Evolutionary conservation across 1,140 invertebrate genomes (phyloP).

Genomic region (Drosophila littoralis): DNA sequence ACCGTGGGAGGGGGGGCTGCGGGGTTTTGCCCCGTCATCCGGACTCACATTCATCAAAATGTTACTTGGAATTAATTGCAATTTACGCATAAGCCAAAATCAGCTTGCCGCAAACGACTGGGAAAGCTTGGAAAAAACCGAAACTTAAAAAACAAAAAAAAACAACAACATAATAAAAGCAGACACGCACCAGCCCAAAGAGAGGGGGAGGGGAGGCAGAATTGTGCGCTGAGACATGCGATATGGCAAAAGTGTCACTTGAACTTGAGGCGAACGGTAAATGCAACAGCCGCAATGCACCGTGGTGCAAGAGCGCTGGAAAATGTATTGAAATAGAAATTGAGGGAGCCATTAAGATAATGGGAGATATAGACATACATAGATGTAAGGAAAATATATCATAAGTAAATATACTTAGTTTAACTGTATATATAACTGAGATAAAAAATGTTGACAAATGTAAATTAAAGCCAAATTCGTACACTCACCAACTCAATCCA

Average conservation of each 20-base stretch:
- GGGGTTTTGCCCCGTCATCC: slow-evolving; percentile 27
- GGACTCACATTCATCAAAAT: slow-evolving; percentile 38
- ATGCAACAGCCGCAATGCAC: slow-evolving; percentile 22
- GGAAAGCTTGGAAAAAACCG: slow-evolving; percentile 26
- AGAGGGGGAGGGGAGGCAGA: neutral
- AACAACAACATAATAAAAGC: slow-evolving; percentile 13
- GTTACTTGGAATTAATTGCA: slow-evolving; percentile 70
- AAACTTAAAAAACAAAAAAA: neutral
- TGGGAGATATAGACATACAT: no score
- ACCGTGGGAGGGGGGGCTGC: neutral
- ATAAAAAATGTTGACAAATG: no score
- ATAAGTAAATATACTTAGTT: no score
- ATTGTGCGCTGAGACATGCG: slow-evolving; percentile 64
- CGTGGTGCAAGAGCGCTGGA: slow-evolving; percentile 17
- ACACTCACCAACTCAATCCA: no score
- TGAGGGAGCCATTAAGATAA: no score
- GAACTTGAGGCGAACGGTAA: slow-evolving; percentile 63
- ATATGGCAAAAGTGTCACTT: slow-evolving; percentile 76
- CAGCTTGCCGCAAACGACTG: slow-evolving; percentile 28
- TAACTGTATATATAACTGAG: no score
- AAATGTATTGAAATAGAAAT: neutral
- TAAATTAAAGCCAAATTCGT: no score
- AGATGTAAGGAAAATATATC: no score
- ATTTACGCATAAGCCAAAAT: slow-evolving; percentile 65
- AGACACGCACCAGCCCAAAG: slow-evolving; percentile 23